Conservation (phyloP, 2,113 vertebrate species). For the Calyptomena viridis region DNA sequence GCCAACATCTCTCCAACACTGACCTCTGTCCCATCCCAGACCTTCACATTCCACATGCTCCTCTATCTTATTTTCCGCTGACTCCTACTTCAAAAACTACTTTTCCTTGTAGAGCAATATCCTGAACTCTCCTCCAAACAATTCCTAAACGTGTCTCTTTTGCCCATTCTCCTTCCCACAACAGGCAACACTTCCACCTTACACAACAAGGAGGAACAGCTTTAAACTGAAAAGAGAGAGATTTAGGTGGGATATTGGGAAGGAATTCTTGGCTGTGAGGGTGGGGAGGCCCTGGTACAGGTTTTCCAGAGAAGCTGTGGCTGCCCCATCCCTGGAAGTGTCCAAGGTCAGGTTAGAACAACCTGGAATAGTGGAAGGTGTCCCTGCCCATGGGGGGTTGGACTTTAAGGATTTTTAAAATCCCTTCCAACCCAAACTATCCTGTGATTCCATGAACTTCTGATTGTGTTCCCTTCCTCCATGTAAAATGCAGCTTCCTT, state of each 20-base stretch:
- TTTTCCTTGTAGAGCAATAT: background rate
- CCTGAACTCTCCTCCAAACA: background rate
- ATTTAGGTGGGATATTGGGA: background rate
- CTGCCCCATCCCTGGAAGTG: background rate
- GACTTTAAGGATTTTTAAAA: background rate
- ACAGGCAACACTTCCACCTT: background rate
- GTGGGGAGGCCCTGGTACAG: background rate
- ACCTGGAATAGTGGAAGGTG: rapidly evolving
- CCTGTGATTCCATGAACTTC: background rate
- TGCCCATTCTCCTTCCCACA: background rate
- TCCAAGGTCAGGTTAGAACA: background rate
- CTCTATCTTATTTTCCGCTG: background rate
- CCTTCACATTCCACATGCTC: background rate
- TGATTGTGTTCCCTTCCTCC: background rate
- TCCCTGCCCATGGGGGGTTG: background rate
- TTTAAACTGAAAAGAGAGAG: background rate
- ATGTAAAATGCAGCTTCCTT: background rate
- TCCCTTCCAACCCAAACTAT: background rate
- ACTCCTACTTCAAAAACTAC: background rate
- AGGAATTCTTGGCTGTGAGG: rapidly evolving
- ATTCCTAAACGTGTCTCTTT: background rate
- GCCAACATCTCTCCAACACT: rapidly evolving
- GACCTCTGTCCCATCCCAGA: background rate
- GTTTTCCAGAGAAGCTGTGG: background rate
- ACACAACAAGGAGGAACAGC: background rate